phyloP scores from a whole-genome alignment of 2,113 vertebrate genomes.

The Camelus dromedarius region DNA sequence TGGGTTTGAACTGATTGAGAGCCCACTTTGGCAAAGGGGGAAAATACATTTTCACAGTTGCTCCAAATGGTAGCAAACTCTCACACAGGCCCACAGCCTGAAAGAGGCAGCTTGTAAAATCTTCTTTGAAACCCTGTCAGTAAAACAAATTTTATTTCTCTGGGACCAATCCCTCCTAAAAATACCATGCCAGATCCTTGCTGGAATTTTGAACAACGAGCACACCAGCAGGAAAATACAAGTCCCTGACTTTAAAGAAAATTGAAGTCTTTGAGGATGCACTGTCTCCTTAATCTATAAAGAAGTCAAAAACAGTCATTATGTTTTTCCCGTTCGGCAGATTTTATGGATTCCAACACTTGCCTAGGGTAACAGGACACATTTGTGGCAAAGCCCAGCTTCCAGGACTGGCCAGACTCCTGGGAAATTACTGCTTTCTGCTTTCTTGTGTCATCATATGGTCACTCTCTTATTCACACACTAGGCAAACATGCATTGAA shows the following conservation, averaged over 20 bases:
- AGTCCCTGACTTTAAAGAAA: not conserved
- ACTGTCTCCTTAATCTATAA: slow-evolving; percentile 42
- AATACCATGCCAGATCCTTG: not conserved
- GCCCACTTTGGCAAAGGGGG: not conserved
- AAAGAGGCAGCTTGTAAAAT: slow-evolving; percentile 10
- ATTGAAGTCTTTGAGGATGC: not conserved
- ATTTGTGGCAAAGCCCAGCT: not conserved
- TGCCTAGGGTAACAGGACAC: slow-evolving; percentile 18
- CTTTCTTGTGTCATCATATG: slow-evolving; percentile 17
- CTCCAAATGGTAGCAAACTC: not conserved
- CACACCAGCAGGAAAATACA: not conserved
- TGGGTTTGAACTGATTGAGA: not conserved
- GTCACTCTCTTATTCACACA: slow-evolving; percentile 27
- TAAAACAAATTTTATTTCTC: slow-evolving; percentile 35
- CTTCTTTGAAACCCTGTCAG: not conserved
- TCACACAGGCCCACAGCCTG: not conserved
- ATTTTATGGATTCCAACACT: slow-evolving; percentile 43
- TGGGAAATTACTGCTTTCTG: slow-evolving; percentile 56
- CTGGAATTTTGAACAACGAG: not conserved
- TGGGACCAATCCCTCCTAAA: not conserved
- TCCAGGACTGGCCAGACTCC: not conserved
- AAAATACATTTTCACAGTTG: not conserved
- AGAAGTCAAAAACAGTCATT: slow-evolving; percentile 50
- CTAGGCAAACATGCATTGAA: slow-evolving; percentile 33
- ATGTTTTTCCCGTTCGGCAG: slow-evolving; percentile 44